Evolutionary conservation across 2,888 invertebrate species (phyloP).

Genomic region (Nomada lathburiana): DNA sequence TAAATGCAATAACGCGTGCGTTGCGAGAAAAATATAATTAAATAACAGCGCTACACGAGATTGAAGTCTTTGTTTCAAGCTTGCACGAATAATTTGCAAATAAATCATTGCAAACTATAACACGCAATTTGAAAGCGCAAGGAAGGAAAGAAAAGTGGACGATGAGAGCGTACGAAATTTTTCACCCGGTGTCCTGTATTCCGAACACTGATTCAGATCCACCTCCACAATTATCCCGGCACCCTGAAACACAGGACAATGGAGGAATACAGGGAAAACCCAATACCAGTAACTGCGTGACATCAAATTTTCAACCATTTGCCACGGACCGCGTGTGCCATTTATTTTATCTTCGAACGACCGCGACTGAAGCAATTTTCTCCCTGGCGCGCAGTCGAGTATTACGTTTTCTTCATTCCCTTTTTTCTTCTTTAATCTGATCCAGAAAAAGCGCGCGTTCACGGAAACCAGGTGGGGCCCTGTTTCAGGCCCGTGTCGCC

Average conservation of each 20-base stretch:
- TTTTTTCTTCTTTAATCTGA: background rate
- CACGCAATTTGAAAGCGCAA: no score
- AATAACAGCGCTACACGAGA: no score
- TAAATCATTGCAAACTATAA: no score
- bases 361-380: constrained; percentile 19
- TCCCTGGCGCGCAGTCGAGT: background rate
- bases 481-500: constrained; percentile 18
- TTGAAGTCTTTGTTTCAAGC: no score
- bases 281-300: constrained; percentile 3
- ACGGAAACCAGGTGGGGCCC: constrained; percentile 15
- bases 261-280: background rate
- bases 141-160: no score
- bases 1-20: no score
- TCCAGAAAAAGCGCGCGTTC: constrained; percentile 43
- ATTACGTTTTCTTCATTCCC: background rate
- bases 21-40: no score
- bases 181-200: no score
- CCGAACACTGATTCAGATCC: background rate
- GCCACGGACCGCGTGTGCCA: background rate
- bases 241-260: no score
- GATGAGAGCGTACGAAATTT: no score
- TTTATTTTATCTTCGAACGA: constrained; percentile 24
- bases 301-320: constrained; percentile 17
- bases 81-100: no score
- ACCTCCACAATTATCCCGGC: background rate